These are phyloP conservation scores for Spea hammondii DNA, from an alignment of 2,797 vertebrate genomes.

Conservation along the genomic window DNA sequence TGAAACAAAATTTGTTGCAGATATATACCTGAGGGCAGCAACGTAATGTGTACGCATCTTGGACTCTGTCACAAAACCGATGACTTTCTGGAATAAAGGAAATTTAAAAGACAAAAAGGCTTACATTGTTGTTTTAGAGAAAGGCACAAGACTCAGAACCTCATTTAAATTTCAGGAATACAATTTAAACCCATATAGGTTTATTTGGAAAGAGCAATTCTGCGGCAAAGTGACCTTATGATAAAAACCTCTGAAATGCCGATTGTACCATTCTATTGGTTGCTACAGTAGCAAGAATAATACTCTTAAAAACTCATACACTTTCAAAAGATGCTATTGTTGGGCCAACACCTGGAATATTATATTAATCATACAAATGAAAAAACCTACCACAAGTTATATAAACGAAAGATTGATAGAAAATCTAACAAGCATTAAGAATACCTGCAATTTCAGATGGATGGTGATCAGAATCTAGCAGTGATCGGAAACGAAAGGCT, in stretches of 20 bases:
- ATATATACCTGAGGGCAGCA: constrained; percentile 93
- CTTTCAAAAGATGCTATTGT: too few relatives aligned
- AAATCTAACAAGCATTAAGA: background rate
- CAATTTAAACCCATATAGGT: background rate
- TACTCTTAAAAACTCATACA: too few relatives aligned
- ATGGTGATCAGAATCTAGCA: constrained; percentile 95
- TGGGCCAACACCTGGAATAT: too few relatives aligned
- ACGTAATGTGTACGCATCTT: constrained; percentile 94
- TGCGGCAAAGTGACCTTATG: too few relatives aligned
- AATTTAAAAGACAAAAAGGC: background rate
- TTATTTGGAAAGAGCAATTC: background rate
- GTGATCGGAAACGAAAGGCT: constrained; percentile 88
- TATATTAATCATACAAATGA: too few relatives aligned
- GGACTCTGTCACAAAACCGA: constrained; percentile 92
- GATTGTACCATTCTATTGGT: too few relatives aligned
- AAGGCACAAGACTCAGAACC: too few relatives aligned
- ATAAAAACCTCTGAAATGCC: too few relatives aligned
- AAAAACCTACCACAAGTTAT: too few relatives aligned
- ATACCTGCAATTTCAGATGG: constrained; percentile 95
- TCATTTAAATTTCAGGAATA: background rate
- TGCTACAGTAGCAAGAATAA: too few relatives aligned
- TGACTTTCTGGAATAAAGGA: constrained; percentile 82
- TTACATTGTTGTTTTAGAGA: too few relatives aligned
- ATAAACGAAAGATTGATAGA: too few relatives aligned
- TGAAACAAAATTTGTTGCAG: background rate